phyloP scores from a whole-genome alignment of 2,797 vertebrate species.

The Intellagama lesueurii region DNA sequence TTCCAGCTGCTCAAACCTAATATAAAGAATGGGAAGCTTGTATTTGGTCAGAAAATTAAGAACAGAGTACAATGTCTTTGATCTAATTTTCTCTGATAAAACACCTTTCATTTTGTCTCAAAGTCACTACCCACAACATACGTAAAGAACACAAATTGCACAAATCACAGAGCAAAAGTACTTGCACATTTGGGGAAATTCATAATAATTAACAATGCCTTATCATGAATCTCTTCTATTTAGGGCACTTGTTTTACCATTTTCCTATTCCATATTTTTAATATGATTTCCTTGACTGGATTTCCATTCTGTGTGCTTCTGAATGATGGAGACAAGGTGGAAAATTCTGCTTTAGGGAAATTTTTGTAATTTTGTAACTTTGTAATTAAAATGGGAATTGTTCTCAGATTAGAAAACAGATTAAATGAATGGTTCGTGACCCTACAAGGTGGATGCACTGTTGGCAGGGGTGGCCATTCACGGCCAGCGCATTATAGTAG shows the following conservation, averaged over 20 bases:
- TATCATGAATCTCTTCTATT: background rate
- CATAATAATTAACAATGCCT: background rate
- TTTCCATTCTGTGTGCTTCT: background rate
- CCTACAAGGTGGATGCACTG: background rate
- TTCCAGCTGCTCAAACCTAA: background rate
- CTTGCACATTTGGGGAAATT: background rate
- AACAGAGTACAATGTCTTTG: background rate
- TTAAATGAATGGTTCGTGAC: background rate
- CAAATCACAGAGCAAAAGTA: background rate
- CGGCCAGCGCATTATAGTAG: background rate
- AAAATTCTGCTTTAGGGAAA: background rate
- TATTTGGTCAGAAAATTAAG: conserved; percentile 8
- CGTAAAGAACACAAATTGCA: background rate
- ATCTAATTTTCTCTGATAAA: background rate
- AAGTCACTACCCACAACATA: background rate
- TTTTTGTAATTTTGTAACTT: no score
- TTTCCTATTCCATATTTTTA: no score
- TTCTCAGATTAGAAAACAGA: background rate
- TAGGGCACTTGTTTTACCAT: background rate
- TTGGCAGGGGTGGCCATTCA: background rate
- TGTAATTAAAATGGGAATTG: background rate
- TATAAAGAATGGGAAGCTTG: background rate
- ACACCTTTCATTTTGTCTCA: background rate
- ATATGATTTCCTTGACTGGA: background rate
- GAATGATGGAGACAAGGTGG: no score